A percentile compares a stretch with the other conserved stretches of the same genome.
Evolutionary conservation across 1,140 invertebrate genomes (phyloP).

Genomic region (Carcinoscorpius rotundicauda): DNA sequence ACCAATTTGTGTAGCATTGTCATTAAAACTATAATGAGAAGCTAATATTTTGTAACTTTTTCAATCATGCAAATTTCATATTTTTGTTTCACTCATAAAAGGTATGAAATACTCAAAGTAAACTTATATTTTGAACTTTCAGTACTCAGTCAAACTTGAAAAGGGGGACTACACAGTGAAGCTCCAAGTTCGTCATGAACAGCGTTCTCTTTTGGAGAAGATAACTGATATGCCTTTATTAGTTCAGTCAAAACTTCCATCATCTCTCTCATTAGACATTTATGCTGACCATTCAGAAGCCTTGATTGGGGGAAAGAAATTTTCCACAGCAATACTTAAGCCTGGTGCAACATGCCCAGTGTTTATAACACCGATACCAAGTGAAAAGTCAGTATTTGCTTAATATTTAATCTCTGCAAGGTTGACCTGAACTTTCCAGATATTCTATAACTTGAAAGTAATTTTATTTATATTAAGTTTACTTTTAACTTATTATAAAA

Average conservation of each 20-base stretch:
- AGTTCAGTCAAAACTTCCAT: constrained; percentile 60
- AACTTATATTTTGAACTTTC: constrained; percentile 25
- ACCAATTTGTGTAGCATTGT: no score
- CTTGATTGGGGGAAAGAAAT: constrained; percentile 60
- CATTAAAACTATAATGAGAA: no score
- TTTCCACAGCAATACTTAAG: constrained; percentile 45
- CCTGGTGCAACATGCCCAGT: constrained; percentile 51
- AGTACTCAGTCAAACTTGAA: constrained; percentile 78
- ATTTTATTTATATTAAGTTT: no score
- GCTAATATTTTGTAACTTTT: no score
- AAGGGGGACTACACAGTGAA: constrained; percentile 88
- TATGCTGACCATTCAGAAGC: constrained; percentile 47
- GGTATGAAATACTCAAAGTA: no score
- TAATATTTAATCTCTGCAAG: neutral
- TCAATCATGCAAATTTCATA: no score
- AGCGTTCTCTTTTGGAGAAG: constrained; percentile 70
- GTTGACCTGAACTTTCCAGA: no score
- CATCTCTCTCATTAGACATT: constrained; percentile 58
- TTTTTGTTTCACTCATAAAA: no score
- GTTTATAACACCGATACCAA: constrained; percentile 56
- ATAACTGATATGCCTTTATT: constrained; percentile 57
- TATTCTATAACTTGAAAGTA: no score
- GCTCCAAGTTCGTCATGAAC: constrained; percentile 79
- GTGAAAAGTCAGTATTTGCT: constrained; percentile 46
- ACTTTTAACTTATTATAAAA: no score